These are phyloP conservation scores for Alloscopus bannaensis DNA, from an alignment of 2,888 invertebrate species.

Conservation along the genomic window DNA sequence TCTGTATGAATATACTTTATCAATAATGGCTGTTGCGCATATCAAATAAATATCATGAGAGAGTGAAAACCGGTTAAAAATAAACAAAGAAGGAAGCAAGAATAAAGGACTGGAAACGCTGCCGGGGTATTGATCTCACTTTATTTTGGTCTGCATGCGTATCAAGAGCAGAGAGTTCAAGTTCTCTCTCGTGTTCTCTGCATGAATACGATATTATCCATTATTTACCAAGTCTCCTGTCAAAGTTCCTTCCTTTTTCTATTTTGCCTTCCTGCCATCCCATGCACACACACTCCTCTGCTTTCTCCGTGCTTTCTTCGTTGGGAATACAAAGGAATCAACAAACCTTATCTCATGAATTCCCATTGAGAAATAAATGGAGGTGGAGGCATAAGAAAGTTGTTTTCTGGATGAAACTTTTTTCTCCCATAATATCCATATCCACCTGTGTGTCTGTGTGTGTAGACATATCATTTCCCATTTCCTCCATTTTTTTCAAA, in stretches of 20 bases:
- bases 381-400: constrained; percentile 30
- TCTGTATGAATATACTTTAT: no score
- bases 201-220: constrained; percentile 29
- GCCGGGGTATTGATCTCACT: constrained; percentile 25
- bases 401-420: no score
- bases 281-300: neutral
- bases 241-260: constrained; percentile 6
- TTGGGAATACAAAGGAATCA: constrained; percentile 41
- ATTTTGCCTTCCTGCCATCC: neutral
- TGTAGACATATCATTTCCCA: no score
- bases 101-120: no score
- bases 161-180: neutral
- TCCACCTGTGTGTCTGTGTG: no score
- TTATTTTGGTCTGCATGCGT: neutral
- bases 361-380: constrained; percentile 42
- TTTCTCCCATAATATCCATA: no score
- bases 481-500: no score
- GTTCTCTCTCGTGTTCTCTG: neutral
- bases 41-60: constrained; percentile 30
- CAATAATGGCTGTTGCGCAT: constrained; percentile 39
- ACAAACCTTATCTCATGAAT: constrained; percentile 58
- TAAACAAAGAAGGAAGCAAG: constrained; percentile 5
- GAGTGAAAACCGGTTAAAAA: neutral
- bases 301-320: neutral
- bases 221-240: constrained; percentile 30